phyloP scores from a whole-genome alignment of 2,113 vertebrate genomes.

The Oreamnos americanus region DNA sequence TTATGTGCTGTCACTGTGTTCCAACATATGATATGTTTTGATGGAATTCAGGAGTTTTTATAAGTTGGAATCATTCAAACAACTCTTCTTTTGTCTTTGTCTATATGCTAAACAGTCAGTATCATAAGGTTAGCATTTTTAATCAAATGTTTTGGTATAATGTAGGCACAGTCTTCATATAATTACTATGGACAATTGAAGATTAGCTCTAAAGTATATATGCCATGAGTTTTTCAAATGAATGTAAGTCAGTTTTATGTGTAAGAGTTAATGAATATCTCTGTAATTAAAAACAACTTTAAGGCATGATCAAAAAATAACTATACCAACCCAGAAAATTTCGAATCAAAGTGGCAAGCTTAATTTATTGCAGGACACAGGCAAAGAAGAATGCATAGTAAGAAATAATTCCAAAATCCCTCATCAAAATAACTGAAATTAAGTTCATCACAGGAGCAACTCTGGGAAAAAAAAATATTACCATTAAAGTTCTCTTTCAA shows the following conservation, averaged over 20 bases:
- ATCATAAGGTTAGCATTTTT: background rate
- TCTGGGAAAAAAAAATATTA: background rate
- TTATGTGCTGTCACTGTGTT: background rate
- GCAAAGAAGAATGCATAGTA: background rate
- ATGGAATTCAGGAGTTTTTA: conserved; percentile 20
- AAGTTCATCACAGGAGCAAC: background rate
- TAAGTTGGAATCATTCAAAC: conserved; percentile 8
- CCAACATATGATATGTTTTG: conserved; percentile 3
- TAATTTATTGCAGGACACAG: conserved; percentile 3
- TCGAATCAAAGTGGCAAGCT: background rate
- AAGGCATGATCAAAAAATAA: conserved; percentile 30
- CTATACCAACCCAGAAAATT: background rate
- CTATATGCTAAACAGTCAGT: background rate
- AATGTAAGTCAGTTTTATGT: background rate
- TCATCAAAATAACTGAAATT: conserved; percentile 22
- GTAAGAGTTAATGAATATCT: background rate
- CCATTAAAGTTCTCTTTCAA: background rate
- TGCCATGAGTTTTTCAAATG: background rate
- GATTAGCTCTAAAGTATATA: background rate
- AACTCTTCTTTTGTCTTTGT: background rate
- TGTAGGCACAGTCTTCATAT: background rate
- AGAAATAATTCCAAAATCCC: conserved; percentile 28
- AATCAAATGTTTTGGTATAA: background rate
- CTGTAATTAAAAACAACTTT: conserved; percentile 37
- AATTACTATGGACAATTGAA: background rate